These are phyloP conservation scores for Nansenia antarctica DNA, from an alignment of 2,113 vertebrate genomes.

Conservation along the genomic window DNA sequence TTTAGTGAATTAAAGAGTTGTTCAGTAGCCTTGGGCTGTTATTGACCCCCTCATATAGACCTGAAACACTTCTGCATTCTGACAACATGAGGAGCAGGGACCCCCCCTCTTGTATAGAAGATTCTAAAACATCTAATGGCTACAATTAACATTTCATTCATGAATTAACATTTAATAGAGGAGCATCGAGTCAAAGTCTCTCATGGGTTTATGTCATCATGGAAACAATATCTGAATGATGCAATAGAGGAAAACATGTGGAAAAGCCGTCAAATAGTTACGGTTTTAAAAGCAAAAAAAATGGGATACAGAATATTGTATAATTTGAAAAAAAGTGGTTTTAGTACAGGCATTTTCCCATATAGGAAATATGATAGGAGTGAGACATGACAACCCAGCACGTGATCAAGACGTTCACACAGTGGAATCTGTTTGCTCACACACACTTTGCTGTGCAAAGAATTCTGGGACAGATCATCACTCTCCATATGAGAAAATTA, in stretches of 20 bases:
- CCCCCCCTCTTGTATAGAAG: background rate
- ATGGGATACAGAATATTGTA: background rate
- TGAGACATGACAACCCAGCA: background rate
- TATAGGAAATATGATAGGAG: background rate
- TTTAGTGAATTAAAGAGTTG: no score
- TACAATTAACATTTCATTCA: background rate
- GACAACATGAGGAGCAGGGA: background rate
- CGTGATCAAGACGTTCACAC: background rate
- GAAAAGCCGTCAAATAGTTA: background rate
- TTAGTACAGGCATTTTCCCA: background rate
- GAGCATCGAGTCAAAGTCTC: background rate
- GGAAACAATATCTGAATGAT: background rate
- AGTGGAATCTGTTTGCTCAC: background rate
- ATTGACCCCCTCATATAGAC: background rate
- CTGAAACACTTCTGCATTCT: background rate
- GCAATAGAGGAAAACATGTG: background rate
- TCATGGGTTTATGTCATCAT: background rate
- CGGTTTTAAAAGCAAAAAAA: background rate
- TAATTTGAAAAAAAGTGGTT: background rate
- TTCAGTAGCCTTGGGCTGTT: no score
- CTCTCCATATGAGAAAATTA: background rate
- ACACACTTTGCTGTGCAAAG: slow-evolving; percentile 4
- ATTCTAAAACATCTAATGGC: background rate
- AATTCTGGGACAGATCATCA: background rate
- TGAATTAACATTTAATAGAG: background rate